phyloP scores from a whole-genome alignment of 2,113 vertebrate genomes.

The Prunella himalayana region DNA sequence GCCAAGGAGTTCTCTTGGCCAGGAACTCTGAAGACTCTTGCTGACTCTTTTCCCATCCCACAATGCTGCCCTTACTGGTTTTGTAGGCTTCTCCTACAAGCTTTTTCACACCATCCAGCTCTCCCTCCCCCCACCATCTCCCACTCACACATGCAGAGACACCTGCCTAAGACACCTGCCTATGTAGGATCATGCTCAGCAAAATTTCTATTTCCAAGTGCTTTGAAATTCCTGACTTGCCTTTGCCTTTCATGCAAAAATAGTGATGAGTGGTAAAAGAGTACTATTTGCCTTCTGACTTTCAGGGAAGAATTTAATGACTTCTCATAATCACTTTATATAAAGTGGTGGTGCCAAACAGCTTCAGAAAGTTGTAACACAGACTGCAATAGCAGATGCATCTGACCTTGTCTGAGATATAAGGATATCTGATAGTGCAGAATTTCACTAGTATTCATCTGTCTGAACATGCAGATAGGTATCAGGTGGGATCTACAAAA shows the following conservation, averaged over 20 bases:
- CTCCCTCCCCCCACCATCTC: neutral
- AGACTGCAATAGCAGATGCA: neutral
- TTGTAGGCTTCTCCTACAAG: neutral
- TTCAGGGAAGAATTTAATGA: neutral
- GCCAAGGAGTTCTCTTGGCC: neutral
- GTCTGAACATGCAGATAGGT: neutral
- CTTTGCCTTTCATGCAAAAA: neutral
- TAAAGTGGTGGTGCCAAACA: neutral
- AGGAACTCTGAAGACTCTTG: neutral
- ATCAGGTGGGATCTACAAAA: neutral
- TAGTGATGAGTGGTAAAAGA: neutral
- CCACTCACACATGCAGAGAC: accelerated
- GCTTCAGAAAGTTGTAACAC: neutral
- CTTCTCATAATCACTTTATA: neutral
- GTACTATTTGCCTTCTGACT: neutral
- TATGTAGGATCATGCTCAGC: neutral
- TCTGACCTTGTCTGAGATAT: neutral
- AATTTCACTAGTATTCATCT: neutral
- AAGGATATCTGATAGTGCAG: neutral
- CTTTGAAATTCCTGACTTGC: neutral
- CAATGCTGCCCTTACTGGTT: neutral
- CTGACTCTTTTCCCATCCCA: neutral
- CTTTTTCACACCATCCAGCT: neutral
- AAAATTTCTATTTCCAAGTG: neutral
- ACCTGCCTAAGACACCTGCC: neutral